Evolutionary conservation across 1,140 invertebrate species (phyloP), one percentile per base, ranked within the genome.

Genomic region (Drosophila tristis): DNA sequence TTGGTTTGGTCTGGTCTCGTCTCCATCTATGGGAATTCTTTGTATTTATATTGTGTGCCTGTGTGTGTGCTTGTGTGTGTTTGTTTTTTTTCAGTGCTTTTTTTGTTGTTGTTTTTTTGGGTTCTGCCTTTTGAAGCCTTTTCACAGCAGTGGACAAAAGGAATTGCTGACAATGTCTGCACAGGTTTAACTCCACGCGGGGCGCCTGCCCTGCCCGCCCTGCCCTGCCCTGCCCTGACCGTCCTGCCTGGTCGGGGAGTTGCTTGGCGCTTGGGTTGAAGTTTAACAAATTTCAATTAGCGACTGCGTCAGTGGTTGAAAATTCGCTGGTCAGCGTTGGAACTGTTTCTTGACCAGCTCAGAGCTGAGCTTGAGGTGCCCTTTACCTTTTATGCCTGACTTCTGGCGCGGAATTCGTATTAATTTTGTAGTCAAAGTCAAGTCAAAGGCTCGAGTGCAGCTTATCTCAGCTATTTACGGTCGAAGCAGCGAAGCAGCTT

Each of bases 251-350:
- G 16, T 9, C 25, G 43, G 29, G 56, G 43, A 4, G 9, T 4
- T 11, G 43, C 1, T 8, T 2, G 25, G 13, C 56, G 53, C 13
- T 44, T 20, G 9, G 39, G 20, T 16, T 26, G 71, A 49, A 66
- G 78, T 68, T 81, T 86, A 71, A 87, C 84, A 87, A 78, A 86
- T 86, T 86, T 86, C 84, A 86, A 86, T 86, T 82, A 87, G 81
- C 75, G 59, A 61, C 51, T 63, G 31, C 11, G 4, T 13, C 35
- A 39, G 35, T 39, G 35, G 35, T 13, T 13, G 35, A 39, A 39
- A 13, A 13, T 39, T 2, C 35, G 11, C 35, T 39, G 35, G 45
- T 50, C 48, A 45, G 20, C 48, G 20, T 63, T 58, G 58, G 50
- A 65, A 68, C 70, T 79, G 4, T 25, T 4, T 3, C 23, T 25